Base-by-base conservation (phyloP, 2,113 vertebrate species). In the Scolopax mira region DNA sequence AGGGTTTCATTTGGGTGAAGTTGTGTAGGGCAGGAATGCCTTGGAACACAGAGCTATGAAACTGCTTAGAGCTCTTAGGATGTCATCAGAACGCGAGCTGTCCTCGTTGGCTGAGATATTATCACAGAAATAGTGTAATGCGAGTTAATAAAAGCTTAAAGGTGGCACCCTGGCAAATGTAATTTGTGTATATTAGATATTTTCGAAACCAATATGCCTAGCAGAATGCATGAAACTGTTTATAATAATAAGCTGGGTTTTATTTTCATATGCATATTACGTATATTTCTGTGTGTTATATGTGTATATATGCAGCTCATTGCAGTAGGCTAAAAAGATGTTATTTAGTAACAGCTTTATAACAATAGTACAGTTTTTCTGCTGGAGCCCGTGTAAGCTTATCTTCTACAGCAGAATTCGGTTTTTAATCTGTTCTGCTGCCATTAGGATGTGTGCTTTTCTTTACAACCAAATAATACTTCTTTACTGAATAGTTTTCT, bases 391-490 rank as follows among this genome's bases (percentile, higher is more conserved):
- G 1, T 10, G 48, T 72, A 70, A 94, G 91, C 62, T 87, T 89
- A 87, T 95, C 82, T 89, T n/a, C 75, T 83, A 31, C 46, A 78
- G 71, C 71, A 70, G 93, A 94, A 94, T 81, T 93, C 52, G 41
- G 35, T 71, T 89, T 66, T 85, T 77, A 93, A 85, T 91, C 90
- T 85, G 42, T 79, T 88, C 84, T 72, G 27, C 73, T 81, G 64
- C 90, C 71, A 52, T 94, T 83, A 89, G 72, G 64, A 83, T 49
- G 24, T 62, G 25, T 72, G 77, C 82, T 86, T 78, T 81, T 90
- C 93, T 93, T 86, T 69, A 16, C 71, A 71, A 60, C 33, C 65
- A 71, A 90, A 71, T 80, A 54, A 23, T 74, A 89, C 92, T 91
- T 89, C 83, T 75, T 86, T 69, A 52, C 80, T 24, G 61, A 79